Percentiles rank a stretch among this genome's conserved stretches.
These are phyloP conservation scores for Temnothorax curvispinosus DNA, from an alignment of 1,140 invertebrate genomes.

Conservation along the genomic window DNA sequence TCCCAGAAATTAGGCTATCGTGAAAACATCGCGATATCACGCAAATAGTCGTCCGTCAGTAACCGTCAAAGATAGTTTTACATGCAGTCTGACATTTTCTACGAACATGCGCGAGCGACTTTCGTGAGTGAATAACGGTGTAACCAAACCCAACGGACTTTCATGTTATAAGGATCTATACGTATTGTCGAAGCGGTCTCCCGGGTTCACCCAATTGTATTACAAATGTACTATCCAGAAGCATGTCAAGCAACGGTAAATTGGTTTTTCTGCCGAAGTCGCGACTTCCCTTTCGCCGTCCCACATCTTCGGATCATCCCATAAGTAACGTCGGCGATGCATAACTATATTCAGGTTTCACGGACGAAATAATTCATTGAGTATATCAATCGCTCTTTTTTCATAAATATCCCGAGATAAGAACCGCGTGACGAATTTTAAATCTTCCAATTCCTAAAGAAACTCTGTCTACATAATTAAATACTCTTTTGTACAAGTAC, in stretches of 20 bases:
- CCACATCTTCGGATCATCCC: constrained; percentile 34
- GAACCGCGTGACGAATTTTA: neutral
- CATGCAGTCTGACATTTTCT: constrained; percentile 1
- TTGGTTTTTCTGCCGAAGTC: constrained; percentile 32
- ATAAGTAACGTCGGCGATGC: constrained; percentile 23
- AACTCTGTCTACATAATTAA: neutral
- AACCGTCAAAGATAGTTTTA: neutral
- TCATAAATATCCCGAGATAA: neutral
- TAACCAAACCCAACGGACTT: constrained; percentile 17
- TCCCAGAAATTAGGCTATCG: neutral
- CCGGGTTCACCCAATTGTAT: constrained; percentile 23
- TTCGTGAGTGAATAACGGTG: constrained; percentile 40
- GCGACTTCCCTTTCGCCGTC: constrained; percentile 37
- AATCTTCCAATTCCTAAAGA: neutral
- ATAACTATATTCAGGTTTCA: neutral
- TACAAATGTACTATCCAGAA: constrained; percentile 60
- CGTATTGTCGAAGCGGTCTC: constrained; percentile 29
- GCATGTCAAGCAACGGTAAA: constrained; percentile 72
- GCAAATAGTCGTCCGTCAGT: neutral
- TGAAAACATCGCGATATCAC: neutral
- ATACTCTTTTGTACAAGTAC: neutral
- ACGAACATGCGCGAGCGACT: neutral
- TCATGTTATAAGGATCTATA: constrained; percentile 17
- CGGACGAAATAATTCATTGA: neutral
- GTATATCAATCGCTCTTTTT: neutral